A percentile compares a stretch with the other conserved stretches of the same genome.
Conservation (phyloP, 2,888 invertebrate species). For the Parelbella ahira region DNA sequence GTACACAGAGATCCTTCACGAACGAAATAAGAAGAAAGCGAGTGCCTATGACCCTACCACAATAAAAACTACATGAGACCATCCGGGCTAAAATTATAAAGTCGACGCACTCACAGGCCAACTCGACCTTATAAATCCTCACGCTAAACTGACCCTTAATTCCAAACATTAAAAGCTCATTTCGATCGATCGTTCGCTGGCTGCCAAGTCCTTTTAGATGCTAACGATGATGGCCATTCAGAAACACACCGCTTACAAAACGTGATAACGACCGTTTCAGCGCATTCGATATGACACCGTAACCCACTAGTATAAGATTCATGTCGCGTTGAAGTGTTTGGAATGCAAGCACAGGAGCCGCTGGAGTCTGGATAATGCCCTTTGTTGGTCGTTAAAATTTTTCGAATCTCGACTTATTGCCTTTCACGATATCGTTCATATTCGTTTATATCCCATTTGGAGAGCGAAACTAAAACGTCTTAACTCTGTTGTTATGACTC, state of each 20-base stretch:
- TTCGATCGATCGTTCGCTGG: constrained; percentile 29
- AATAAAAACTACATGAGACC: constrained; percentile 76
- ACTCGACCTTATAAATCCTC: constrained; percentile 49
- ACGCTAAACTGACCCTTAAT: constrained; percentile 39
- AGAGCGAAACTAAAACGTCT: constrained; percentile 26
- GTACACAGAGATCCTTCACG: constrained; percentile 50
- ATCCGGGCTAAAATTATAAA: constrained; percentile 74
- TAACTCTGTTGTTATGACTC: constrained; percentile 26
- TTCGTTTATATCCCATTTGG: constrained; percentile 35
- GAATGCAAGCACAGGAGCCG: constrained; percentile 42
- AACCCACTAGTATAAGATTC: constrained; percentile 31
- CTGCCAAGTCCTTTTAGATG: constrained; percentile 45
- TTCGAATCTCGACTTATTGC: constrained; percentile 53
- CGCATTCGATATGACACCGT: constrained; percentile 31
- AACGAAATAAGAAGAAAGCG: constrained; percentile 56
- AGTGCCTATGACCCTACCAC: constrained; percentile 71
- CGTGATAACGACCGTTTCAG: constrained; percentile 37
- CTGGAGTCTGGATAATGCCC: constrained; percentile 59
- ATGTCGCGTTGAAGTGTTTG: constrained; percentile 34
- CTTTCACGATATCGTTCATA: constrained; percentile 48
- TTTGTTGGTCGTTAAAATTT: constrained; percentile 44
- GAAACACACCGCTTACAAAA: constrained; percentile 39
- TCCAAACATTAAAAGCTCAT: constrained; percentile 30
- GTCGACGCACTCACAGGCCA: constrained; percentile 64
- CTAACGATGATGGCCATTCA: constrained; percentile 56